These are phyloP conservation scores for Tricholauxania praeusta DNA, from an alignment of 2,888 invertebrate genomes.

Conservation along the genomic window DNA sequence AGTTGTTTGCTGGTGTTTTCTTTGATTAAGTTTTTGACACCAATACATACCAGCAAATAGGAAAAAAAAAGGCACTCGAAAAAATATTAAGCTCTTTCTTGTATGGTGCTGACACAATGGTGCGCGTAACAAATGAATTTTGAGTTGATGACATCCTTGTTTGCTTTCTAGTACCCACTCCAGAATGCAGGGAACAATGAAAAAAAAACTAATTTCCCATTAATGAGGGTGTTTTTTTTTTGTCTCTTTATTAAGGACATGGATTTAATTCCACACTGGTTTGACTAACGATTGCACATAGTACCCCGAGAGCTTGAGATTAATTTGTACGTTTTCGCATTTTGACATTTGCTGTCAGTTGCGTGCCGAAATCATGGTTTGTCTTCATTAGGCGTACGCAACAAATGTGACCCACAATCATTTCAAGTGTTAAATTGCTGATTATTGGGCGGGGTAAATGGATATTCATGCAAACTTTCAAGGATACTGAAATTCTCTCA, in stretches of 20 bases:
- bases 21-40: conserved; percentile 28
- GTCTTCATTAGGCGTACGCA: conserved; percentile 46
- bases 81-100: not conserved
- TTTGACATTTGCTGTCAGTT: conserved; percentile 58
- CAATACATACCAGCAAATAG: not conserved
- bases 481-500: too few relatives aligned
- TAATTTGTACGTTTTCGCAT: conserved; percentile 54
- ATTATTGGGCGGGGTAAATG: conserved; percentile 58
- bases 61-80: conserved; percentile 2
- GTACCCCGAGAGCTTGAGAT: conserved; percentile 47
- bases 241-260: not conserved
- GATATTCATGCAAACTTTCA: too few relatives aligned
- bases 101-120: not conserved
- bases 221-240: conserved; percentile 23
- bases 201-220: conserved; percentile 26
- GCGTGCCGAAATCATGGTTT: conserved; percentile 45
- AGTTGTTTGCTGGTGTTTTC: conserved; percentile 12
- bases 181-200: not conserved
- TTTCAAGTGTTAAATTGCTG: conserved; percentile 22
- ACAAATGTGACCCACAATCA: not conserved
- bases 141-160: conserved; percentile 12
- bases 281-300: conserved; percentile 21
- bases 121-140: conserved; percentile 19
- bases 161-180: not conserved
- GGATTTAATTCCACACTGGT: not conserved